Evolutionary conservation across 2,797 vertebrate genomes (phyloP).

Genomic region (Xyrichtys novacula): DNA sequence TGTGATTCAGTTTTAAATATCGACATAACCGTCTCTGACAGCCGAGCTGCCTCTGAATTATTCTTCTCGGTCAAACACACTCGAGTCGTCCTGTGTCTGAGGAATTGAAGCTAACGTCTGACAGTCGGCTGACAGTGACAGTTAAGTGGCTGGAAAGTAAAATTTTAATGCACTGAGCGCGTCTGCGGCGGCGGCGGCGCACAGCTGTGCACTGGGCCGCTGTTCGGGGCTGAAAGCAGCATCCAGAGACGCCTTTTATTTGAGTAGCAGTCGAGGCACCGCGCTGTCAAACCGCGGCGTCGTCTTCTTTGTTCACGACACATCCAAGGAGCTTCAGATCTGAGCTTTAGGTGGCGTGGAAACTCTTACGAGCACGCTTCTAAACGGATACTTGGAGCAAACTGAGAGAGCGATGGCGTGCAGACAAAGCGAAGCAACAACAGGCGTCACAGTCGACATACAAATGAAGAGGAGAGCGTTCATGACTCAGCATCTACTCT

Average conservation of each 20-base stretch:
- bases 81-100: constrained; percentile 23
- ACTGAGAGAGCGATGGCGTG: constrained; percentile 20
- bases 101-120: constrained; percentile 30
- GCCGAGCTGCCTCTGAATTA: constrained; percentile 22
- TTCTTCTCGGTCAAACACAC: constrained; percentile 28
- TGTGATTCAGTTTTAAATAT: constrained; percentile 9
- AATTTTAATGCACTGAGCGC: constrained; percentile 49
- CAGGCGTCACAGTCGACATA: constrained; percentile 41
- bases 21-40: constrained; percentile 36
- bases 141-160: constrained; percentile 50
- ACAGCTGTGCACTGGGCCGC: constrained; percentile 45
- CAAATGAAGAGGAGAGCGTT: constrained; percentile 34
- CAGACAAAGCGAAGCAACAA: constrained; percentile 54
- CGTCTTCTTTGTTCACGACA: constrained; percentile 59
- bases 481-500: constrained; percentile 22
- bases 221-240: constrained; percentile 50
- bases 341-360: constrained; percentile 40
- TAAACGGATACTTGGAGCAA: constrained; percentile 19
- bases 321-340: constrained; percentile 64
- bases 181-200: constrained; percentile 32
- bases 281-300: constrained; percentile 47
- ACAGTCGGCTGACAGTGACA: constrained; percentile 59
- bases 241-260: constrained; percentile 56
- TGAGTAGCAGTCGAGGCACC: constrained; percentile 28
- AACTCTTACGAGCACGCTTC: constrained; percentile 33